Base-by-base conservation (phyloP, 2,113 vertebrate species). In the Rhegmatorhina hoffmannsi region DNA sequence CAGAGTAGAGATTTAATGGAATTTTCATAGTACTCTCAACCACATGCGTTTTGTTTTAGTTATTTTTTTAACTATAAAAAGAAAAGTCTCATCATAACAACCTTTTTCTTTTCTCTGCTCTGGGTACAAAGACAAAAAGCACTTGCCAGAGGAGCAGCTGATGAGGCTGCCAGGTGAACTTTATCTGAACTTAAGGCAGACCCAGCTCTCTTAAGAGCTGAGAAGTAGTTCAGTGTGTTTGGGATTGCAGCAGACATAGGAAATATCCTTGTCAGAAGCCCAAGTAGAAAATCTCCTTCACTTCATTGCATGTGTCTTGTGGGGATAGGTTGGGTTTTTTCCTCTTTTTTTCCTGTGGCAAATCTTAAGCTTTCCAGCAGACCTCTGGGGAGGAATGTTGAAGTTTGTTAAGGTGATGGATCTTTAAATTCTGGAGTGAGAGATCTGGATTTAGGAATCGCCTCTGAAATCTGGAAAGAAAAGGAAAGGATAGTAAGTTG, bases 111-210 rank as follows among this genome's bases (percentile, higher is more conserved):
- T 43, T 33, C 17, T 38, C 36, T 82, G 8, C 21, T 49, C 11
- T 25, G 44, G 56, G 31, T 90, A 64, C 21, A 26, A 68, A 77
- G 81, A 49, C 44, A 25, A 68, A 64, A 70, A 91, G 7, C 26
- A 31, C 11, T 75, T 77, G 28, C n/a, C 46, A 85, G 70, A 68
- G 59, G 26, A 93, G 40, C 58, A 84, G 68, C 63, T 92, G 59
- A 75, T 78, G 44, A 67, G 94, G 84, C 56, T 95, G 84, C 81
- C 74, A 75, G 58, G 78, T 93, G 90, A 96, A 93, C 95, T 95
- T 84, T 83, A 73, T 60, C n/a, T 96, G 95, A 95, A 95, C 87
- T 93, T 87, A 75, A 84, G 63, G 78, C 84, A 87, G 52, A 82
- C 52, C 13, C 38, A 89, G 50, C 47, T 87, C 56, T 89, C 66